These are phyloP conservation scores for Scomber scombrus DNA, from an alignment of 2,113 vertebrate species.

Conservation along the genomic window DNA sequence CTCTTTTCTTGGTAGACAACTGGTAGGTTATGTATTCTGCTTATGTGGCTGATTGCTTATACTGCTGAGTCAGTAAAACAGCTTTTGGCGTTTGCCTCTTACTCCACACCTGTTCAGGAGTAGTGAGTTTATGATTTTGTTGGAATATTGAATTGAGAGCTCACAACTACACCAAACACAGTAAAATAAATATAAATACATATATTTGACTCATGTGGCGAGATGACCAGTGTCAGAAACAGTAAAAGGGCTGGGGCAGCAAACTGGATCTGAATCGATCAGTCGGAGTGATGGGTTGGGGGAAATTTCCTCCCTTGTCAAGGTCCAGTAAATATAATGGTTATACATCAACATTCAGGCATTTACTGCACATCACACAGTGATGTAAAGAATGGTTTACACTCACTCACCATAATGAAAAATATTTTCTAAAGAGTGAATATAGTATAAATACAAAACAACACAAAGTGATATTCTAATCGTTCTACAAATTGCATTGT, in stretches of 20 bases:
- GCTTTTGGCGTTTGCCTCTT: slow-evolving; percentile 21
- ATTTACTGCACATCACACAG: slow-evolving; percentile 47
- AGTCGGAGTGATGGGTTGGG: slow-evolving; percentile 60
- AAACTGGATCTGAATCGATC: slow-evolving; percentile 65
- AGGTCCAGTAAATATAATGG: slow-evolving; percentile 59
- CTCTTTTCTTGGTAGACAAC: neutral
- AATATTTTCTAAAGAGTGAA: neutral
- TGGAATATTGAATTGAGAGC: slow-evolving; percentile 2
- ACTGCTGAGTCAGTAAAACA: slow-evolving; percentile 38
- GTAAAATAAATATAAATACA: slow-evolving; percentile 15
- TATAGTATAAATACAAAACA: neutral
- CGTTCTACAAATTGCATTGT: neutral
- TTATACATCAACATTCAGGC: slow-evolving; percentile 44
- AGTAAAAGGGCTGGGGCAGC: slow-evolving; percentile 42
- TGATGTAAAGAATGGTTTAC: slow-evolving; percentile 36
- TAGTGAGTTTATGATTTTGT: slow-evolving; percentile 4
- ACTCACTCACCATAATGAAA: slow-evolving; percentile 21
- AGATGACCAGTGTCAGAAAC: slow-evolving; percentile 59
- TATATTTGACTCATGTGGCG: slow-evolving; percentile 34
- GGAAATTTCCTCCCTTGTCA: slow-evolving; percentile 68
- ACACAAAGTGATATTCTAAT: neutral
- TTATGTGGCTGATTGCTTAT: slow-evolving; percentile 21
- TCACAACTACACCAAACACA: neutral
- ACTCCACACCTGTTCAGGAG: slow-evolving; percentile 49
- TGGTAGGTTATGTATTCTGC: slow-evolving; percentile 31